Conservation (phyloP, 2,888 invertebrate species). For the Aporophyla lueneburgensis region DNA sequence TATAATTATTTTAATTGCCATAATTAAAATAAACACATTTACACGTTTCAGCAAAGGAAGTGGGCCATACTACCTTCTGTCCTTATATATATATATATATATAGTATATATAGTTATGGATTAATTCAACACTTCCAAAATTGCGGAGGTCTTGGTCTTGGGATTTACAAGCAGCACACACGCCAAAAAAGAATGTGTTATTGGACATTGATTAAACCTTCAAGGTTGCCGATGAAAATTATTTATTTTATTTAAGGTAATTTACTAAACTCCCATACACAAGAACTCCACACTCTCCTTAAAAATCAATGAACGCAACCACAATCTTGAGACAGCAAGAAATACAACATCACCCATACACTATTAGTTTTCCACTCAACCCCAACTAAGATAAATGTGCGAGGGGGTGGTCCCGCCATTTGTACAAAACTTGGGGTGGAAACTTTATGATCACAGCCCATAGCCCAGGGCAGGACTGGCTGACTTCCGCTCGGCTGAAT, state of each 20-base stretch:
- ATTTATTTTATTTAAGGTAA: no score
- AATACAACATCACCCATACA: slow-evolving; percentile 42
- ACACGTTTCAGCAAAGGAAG: neutral
- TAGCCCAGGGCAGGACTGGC: slow-evolving; percentile 34
- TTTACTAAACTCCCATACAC: no score
- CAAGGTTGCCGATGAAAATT: neutral
- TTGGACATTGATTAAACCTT: neutral
- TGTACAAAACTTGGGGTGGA: slow-evolving; percentile 60
- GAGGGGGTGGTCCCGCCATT: slow-evolving; percentile 40
- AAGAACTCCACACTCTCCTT: neutral
- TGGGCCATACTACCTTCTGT: no score
- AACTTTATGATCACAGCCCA: slow-evolving; percentile 53
- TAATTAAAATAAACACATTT: neutral
- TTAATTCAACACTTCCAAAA: neutral
- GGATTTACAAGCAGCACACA: neutral
- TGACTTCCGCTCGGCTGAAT: slow-evolving; percentile 50
- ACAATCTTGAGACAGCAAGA: slow-evolving; percentile 33
- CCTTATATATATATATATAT: no score
- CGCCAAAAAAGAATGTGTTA: neutral
- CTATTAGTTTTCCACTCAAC: slow-evolving; percentile 59
- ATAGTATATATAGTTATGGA: neutral
- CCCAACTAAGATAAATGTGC: slow-evolving; percentile 56
- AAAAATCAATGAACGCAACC: slow-evolving; percentile 34
- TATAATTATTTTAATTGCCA: neutral
- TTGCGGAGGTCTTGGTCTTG: neutral